Evolutionary conservation across 2,888 invertebrate species (phyloP).

Genomic region (Drosophila cognata): DNA sequence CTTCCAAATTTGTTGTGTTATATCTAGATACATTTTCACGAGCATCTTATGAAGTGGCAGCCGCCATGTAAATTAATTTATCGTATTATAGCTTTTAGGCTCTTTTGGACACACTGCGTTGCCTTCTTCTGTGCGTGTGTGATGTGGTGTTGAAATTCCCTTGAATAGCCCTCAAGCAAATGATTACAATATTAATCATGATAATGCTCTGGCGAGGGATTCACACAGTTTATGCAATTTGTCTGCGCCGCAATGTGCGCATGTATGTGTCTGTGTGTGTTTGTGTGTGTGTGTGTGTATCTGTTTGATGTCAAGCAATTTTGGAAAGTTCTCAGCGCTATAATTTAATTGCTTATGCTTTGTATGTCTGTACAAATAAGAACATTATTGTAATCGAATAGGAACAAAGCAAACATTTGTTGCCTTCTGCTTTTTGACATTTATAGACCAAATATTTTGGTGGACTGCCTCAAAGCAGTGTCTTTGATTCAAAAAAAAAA

Average conservation of each 20-base stretch:
- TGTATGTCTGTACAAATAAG: conserved; percentile 16
- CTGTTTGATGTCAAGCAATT: conserved; percentile 26
- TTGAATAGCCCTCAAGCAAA: conserved; percentile 31
- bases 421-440: conserved; percentile 23
- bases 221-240: conserved; percentile 62
- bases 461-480: background rate
- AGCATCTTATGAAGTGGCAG: conserved; percentile 46
- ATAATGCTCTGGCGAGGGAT: conserved; percentile 31
- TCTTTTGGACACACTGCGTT: conserved; percentile 24
- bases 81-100: conserved; percentile 55
- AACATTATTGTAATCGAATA: conserved; percentile 31
- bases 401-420: conserved; percentile 45
- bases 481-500: conserved; percentile 23
- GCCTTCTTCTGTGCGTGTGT: conserved; percentile 28
- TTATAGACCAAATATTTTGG: conserved; percentile 15
- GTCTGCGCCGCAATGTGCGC: conserved; percentile 23
- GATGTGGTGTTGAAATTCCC: conserved; percentile 58
- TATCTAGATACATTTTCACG: conserved; percentile 30
- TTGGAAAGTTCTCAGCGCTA: conserved; percentile 26
- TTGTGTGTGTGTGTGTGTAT: background rate
- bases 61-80: conserved; percentile 57
- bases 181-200: conserved; percentile 64
- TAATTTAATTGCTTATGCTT: conserved; percentile 26
- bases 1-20: conserved; percentile 5
- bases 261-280: conserved; percentile 2